Base-by-base conservation (phyloP, 2,113 vertebrate species). In the Acanthisitta chloris region DNA sequence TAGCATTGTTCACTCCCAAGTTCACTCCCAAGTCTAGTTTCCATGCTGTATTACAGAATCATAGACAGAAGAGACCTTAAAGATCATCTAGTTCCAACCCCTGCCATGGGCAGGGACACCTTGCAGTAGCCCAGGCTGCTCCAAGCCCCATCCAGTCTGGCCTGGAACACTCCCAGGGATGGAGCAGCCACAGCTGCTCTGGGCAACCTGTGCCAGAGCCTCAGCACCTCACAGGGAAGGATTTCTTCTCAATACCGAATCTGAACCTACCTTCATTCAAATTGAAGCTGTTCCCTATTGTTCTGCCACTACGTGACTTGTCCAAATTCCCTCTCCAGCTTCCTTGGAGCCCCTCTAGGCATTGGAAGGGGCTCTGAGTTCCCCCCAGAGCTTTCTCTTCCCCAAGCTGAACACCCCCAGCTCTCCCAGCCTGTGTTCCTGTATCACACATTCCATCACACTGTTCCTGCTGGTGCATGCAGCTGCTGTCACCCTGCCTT, bases 401-500 rank as follows among this genome's bases (percentile, higher is more conserved):
- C 24, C 55, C 21, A 55, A 10, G 28, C 13, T 20, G 54, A 55
- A 33, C 54, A 33, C 6, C 31, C 52, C 18, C 52, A 33, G 52
- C 52, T 55, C 52, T 33, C 29, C 29, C 18, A 20, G 31, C 17
- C 31, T 55, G 54, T 55, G 31, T 33, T 55, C 18, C 19, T 17
- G 28, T 7, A 13, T 25, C 66, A 38, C n/a, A 8, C 17, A 4
- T 28, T 1, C 4, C 24, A 15, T 28, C 5, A 8, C 13, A 6
- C 40, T 9, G 40, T 7, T 55, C n/a, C n/a, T 38, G 21, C 26
- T 4, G 5, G 25, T 2, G n/a, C 40, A 23, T 1, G 40, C 4
- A 6, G 28, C 71, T 40, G 26, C 28, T 14, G 23, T 25, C 43
- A 11, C 21, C 43, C 42, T 25, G 34, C 57, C 17, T 46, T 48